Percentiles rank a stretch among this genome's conserved stretches.
These are phyloP conservation scores for Drusus annulatus DNA, from an alignment of 1,140 invertebrate species.

Conservation along the genomic window DNA sequence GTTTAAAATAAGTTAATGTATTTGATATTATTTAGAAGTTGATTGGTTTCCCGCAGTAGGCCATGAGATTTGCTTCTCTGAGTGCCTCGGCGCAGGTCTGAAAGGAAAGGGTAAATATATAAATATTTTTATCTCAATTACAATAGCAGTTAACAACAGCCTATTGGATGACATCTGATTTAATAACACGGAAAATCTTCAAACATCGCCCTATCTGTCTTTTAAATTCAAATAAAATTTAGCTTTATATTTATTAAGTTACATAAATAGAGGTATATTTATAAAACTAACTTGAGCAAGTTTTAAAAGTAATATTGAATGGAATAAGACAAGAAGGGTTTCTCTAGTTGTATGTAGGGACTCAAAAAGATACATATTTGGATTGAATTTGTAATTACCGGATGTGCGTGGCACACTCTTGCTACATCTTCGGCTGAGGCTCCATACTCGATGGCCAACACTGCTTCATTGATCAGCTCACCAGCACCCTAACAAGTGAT, in stretches of 20 bases:
- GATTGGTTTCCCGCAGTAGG: constrained; percentile 97
- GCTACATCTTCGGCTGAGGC: constrained; percentile 98
- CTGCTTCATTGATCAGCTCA: constrained; percentile 97
- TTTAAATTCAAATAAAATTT: too few species aligned
- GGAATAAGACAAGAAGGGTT: too few species aligned
- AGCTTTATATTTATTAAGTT: too few species aligned
- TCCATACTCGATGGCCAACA: constrained; percentile 98
- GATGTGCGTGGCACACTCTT: constrained; percentile 98
- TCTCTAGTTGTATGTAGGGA: too few species aligned
- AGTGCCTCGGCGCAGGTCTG: constrained; percentile 98
- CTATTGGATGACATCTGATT: too few species aligned
- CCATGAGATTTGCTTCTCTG: constrained; percentile 96
- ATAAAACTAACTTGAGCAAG: too few species aligned
- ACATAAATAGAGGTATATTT: too few species aligned
- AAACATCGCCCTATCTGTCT: too few species aligned
- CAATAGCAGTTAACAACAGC: background rate
- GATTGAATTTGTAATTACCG: constrained; percentile 77
- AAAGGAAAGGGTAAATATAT: constrained; percentile 61
- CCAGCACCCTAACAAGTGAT: constrained; percentile 80
- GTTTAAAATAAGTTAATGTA: constrained; percentile 29
- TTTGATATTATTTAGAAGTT: constrained; percentile 82
- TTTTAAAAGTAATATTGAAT: too few species aligned
- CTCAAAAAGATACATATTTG: too few species aligned
- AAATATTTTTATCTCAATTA: background rate
- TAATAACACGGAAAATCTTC: too few species aligned